Evolutionary conservation across 2,113 vertebrate genomes (phyloP).

Genomic region (Galemys pyrenaicus): DNA sequence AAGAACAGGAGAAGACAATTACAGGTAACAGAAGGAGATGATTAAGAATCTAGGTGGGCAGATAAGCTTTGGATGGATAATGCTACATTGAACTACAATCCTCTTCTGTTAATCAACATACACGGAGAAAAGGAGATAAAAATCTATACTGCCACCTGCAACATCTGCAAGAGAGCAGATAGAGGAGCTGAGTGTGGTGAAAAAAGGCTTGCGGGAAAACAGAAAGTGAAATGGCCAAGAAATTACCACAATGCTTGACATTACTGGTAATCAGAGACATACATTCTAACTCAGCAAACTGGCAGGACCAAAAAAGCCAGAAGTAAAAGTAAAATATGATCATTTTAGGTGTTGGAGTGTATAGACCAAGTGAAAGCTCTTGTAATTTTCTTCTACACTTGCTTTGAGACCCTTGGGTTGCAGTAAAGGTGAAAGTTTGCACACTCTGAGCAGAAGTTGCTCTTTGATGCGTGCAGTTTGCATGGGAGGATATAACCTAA

Average conservation of each 20-base stretch:
- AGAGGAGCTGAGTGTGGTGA: background rate
- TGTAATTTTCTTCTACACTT: background rate
- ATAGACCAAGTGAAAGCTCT: no score
- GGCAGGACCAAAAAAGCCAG: background rate
- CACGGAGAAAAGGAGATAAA: background rate
- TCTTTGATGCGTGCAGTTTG: rapidly evolving
- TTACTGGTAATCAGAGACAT: background rate
- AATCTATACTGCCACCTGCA: background rate
- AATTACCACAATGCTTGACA: background rate
- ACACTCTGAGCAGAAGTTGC: background rate
- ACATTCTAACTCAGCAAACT: background rate
- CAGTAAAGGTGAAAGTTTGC: background rate
- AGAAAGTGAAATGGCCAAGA: background rate
- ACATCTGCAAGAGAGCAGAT: background rate
- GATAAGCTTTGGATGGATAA: background rate
- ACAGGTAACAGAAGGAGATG: background rate
- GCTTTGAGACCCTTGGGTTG: background rate
- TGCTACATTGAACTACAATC: background rate
- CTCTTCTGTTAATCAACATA: background rate
- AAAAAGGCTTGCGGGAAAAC: background rate
- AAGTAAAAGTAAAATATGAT: background rate
- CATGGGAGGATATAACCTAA: background rate
- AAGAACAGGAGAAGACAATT: background rate
- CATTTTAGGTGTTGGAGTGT: background rate
- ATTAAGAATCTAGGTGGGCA: background rate